Conservation (phyloP, 2,888 invertebrate genomes). For the Morpho deidamia region DNA sequence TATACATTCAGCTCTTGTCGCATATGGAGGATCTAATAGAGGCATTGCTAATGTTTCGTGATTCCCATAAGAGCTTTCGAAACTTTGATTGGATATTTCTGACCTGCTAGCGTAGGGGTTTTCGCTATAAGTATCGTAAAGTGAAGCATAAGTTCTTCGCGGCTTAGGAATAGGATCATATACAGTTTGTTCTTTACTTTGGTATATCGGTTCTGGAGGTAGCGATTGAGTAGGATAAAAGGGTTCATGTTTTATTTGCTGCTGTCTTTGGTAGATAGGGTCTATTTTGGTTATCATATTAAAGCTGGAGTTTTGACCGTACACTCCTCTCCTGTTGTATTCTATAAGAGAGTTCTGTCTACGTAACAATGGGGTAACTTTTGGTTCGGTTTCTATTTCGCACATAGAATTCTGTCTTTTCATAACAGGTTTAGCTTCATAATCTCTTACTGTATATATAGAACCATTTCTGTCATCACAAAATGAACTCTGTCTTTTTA, state of each 20-base stretch:
- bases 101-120: conserved; percentile 63
- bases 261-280: conserved; percentile 75
- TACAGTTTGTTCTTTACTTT: conserved; percentile 70
- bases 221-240: conserved; percentile 71
- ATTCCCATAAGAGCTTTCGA: conserved; percentile 66
- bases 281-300: conserved; percentile 78
- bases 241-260: conserved; percentile 70
- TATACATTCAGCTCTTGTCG: conserved; percentile 42
- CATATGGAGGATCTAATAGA: conserved; percentile 56
- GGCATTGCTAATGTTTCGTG: conserved; percentile 61
- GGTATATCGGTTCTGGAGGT: conserved; percentile 74
- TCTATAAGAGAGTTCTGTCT: conserved; percentile 76
- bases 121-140: conserved; percentile 67
- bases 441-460: conserved; percentile 67
- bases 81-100: conserved; percentile 64
- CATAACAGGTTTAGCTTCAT: conserved; percentile 62
- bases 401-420: conserved; percentile 74
- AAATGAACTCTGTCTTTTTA: conserved; percentile 73
- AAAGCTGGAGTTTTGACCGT: conserved; percentile 67
- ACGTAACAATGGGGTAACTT: conserved; percentile 72
- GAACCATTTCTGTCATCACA: conserved; percentile 68
- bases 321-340: conserved; percentile 68
- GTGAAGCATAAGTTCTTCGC: conserved; percentile 67
- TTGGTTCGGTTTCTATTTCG: conserved; percentile 76
- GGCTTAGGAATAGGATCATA: conserved; percentile 75